Percentiles rank a stretch among this genome's conserved stretches.
These are phyloP conservation scores for Lutjanus campechanus DNA, from an alignment of 2,797 vertebrate species.

Conservation along the genomic window DNA sequence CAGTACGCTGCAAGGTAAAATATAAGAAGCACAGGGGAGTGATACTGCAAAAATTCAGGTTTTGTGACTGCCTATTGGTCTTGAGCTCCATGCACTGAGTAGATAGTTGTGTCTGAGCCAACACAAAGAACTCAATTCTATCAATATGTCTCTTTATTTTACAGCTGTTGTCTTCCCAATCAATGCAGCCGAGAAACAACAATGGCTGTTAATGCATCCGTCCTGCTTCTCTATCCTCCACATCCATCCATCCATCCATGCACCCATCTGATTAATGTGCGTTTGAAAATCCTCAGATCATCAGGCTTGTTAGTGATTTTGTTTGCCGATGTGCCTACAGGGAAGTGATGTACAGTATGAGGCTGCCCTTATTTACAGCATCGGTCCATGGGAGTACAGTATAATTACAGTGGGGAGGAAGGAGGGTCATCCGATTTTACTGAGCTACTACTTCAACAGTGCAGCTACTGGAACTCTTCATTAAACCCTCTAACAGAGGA, in stretches of 20 bases:
- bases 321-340: background rate
- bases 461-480: constrained; percentile 33
- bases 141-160: background rate
- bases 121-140: constrained; percentile 11
- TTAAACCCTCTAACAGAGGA: constrained; percentile 46
- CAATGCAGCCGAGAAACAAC: constrained; percentile 33
- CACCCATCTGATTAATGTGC: constrained; percentile 4
- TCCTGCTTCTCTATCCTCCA: background rate
- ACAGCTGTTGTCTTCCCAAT: constrained; percentile 35
- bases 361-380: constrained; percentile 33
- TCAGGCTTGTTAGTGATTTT: constrained; percentile 21
- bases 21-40: background rate
- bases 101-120: constrained; percentile 7
- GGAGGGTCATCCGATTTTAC: constrained; percentile 28
- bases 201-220: background rate
- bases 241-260: constrained; percentile 11
- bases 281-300: constrained; percentile 24
- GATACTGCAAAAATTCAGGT: constrained; percentile 1
- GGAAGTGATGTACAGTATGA: background rate
- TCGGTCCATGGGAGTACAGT: constrained; percentile 23
- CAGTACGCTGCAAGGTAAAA: background rate
- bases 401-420: constrained; percentile 27
- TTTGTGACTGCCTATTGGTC: background rate
- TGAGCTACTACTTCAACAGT: constrained; percentile 9
- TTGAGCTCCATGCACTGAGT: background rate